Base-by-base conservation (phyloP, 2,888 invertebrate species). In the Ptilodon capucinus region DNA sequence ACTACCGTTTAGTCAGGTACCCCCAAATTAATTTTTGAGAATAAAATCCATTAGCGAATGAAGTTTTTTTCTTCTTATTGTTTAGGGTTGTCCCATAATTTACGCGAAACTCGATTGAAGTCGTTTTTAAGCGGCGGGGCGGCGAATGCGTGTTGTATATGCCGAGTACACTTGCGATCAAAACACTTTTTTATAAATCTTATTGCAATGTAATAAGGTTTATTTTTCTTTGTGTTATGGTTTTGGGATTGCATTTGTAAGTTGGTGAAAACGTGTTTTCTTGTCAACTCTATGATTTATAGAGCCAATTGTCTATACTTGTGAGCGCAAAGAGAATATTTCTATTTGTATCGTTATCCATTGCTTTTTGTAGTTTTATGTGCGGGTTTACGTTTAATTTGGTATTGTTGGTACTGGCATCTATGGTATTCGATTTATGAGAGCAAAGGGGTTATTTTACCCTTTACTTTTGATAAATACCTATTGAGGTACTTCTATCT, bases 1-100 rank as follows among this genome's bases (percentile, higher is more conserved):
- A n/a, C 25, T 25, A 66, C 73, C 77, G 76, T 83, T 82, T 82
- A 79, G 82, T 86, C 77, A 76, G 86, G 85, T 85, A 87, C 88
- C 88, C 62, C 88, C 84, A 86, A 89, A 90, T 89, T 87, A 89
- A 89, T 89, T 86, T 88, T 86, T 84, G 81, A 86, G 86, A 90
- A 88, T 86, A 87, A 86, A 87, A 89, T 88, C 84, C 88, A 90
- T 90, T 90, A 89, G 88, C 80, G 85, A 84, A 84, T 86, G 77
- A 79, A 75, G 71, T 70, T 84, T 87, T 86, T 86, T 84, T 85
- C 76, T 70, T 74, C 63, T 59, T 73, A 79, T 90, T 89, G 87
- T 90, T 79, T 82, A 82, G 85, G 80, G 79, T 82, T 84, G 86
- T 86, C 84, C 82, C 84, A 88, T 90, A 89, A 88, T 87, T 90